phyloP scores from a whole-genome alignment of 2,797 vertebrate genomes.

The Sardinella longiceps region DNA sequence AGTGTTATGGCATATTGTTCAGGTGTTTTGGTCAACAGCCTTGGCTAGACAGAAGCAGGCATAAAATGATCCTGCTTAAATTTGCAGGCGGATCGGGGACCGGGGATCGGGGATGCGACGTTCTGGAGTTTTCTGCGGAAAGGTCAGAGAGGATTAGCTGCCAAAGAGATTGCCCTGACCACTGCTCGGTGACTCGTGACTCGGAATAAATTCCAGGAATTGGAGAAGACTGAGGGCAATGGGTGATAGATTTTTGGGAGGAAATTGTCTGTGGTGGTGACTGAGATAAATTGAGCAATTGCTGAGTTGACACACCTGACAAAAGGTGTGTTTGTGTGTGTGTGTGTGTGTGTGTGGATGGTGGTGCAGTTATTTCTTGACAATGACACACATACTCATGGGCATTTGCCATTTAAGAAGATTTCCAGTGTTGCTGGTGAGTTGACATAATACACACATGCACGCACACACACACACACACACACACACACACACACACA shows the following conservation, averaged over 20 bases:
- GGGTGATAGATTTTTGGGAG: too few species aligned
- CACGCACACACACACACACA: background rate
- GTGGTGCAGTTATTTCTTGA: too few species aligned
- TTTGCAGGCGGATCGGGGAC: background rate
- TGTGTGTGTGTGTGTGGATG: background rate
- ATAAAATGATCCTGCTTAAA: constrained; percentile 1
- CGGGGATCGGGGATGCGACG: background rate
- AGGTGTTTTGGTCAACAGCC: background rate
- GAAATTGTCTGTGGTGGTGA: too few species aligned
- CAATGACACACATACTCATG: too few species aligned
- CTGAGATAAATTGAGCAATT: too few species aligned
- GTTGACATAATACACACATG: too few species aligned
- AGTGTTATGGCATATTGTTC: background rate
- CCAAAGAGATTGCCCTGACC: background rate
- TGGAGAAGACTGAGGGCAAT: too few species aligned
- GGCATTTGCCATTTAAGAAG: too few species aligned
- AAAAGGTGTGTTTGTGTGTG: background rate
- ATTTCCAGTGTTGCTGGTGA: too few species aligned
- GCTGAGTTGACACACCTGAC: too few species aligned
- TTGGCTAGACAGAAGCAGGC: background rate
- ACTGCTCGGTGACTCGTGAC: background rate
- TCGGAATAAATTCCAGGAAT: too few species aligned
- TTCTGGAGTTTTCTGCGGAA: background rate
- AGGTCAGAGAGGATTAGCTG: constrained; percentile 1
- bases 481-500: background rate